Percentiles rank a stretch among this genome's conserved stretches.
Conservation (phyloP, 2,888 invertebrate species). For the Drosophila yooni region DNA sequence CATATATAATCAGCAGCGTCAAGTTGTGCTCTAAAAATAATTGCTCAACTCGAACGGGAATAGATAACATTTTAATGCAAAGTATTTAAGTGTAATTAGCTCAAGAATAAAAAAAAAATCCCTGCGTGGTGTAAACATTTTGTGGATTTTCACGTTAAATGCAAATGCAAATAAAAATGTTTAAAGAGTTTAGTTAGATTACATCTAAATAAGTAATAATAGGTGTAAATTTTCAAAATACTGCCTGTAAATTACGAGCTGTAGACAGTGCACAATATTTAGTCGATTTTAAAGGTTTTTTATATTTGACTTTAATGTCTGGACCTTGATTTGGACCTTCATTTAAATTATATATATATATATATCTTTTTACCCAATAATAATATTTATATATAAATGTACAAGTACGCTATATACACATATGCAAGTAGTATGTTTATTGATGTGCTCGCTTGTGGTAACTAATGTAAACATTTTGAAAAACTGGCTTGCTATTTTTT, state of each 20-base stretch:
- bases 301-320: not conserved
- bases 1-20: conserved; percentile 25
- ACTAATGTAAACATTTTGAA: conserved; percentile 35
- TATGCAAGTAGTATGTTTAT: conserved; percentile 16
- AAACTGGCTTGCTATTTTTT: conserved; percentile 69
- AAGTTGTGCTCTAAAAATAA: conserved; percentile 32
- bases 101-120: conserved; percentile 12
- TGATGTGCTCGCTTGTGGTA: conserved; percentile 27
- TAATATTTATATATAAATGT: conserved; percentile 15
- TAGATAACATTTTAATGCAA: conserved; percentile 37
- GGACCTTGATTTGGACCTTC: conserved; percentile 5
- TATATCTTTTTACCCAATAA: conserved; percentile 14
- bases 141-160: conserved; percentile 43
- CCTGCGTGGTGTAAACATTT: conserved; percentile 29
- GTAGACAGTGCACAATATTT: not conserved
- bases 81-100: conserved; percentile 28
- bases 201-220: conserved; percentile 8
- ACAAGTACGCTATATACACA: not conserved
- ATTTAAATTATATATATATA: not conserved
- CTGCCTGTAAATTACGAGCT: not conserved
- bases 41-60: conserved; percentile 43
- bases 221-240: conserved; percentile 14
- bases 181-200: conserved; percentile 29
- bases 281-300: not conserved
- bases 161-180: conserved; percentile 37